Evolutionary conservation across 2,888 invertebrate genomes (phyloP), one percentile per base, ranked within the genome.

Genomic region (Amphipyra tragopoginis): DNA sequence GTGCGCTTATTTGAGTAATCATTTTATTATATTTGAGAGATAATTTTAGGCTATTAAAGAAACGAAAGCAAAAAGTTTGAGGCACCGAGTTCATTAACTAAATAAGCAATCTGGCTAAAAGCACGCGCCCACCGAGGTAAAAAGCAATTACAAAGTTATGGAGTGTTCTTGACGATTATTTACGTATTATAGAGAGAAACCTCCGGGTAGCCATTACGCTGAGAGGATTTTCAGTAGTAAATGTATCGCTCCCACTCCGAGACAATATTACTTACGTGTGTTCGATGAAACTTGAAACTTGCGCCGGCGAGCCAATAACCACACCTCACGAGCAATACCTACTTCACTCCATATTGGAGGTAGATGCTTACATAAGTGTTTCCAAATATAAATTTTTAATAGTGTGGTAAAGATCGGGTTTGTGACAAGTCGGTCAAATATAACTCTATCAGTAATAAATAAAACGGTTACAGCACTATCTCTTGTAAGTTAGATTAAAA

Each of bases 41-140:
- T 83, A 81, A 87, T 86, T 85, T 79, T 76, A 73, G 84, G 85
- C 85, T 86, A 82, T 85, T 85, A 84, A 83, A 84, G 84, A 81
- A 85, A 77, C 75, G 77, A 79, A 83, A 87, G 80, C 84, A 86
- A 90, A 88, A 91, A 90, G 86, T 92, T 67, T 80, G 79, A 82
- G 82, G 81, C 80, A 80, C 81, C 80, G 72, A 89, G 87, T 90
- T 92, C 88, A 91, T 92, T 91, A 92, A 90, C 88, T 87, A 90
- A 92, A 91, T 90, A 91, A 91, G 91, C 90, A 93, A 93, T 93
- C 88, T 84, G 85, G 84, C 91, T 93, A 90, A 93, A 93, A 93
- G 92, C 93, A 89, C 83, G 84, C 83, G 79, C 86, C 88, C 85
- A 84, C 86, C 86, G 86, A 90, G 88, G 89, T 93, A 90, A 90